phyloP scores from a whole-genome alignment of 2,113 vertebrate genomes.

The Melospiza georgiana region DNA sequence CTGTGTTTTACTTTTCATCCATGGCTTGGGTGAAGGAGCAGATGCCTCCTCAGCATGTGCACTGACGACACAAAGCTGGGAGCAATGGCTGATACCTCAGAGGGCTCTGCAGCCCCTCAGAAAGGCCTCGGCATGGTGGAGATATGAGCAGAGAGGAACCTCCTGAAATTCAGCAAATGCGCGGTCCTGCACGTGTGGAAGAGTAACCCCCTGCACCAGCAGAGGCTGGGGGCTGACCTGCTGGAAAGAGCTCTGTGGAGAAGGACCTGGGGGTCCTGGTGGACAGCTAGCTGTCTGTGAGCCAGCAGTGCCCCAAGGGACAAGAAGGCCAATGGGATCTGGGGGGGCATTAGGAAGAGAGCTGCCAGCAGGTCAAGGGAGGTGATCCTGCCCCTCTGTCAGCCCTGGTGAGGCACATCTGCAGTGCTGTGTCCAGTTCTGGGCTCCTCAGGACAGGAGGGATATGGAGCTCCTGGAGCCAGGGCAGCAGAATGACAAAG shows the following conservation, averaged over 20 bases:
- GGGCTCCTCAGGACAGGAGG: no score
- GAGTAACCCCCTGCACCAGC: not conserved
- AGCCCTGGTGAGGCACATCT: not conserved
- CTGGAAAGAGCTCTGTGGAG: not conserved
- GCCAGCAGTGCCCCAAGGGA: not conserved
- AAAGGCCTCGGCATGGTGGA: rapidly evolving
- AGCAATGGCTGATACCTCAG: rapidly evolving
- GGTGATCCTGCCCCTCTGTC: not conserved
- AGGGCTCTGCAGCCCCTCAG: not conserved
- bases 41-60: not conserved
- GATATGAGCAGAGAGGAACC: not conserved
- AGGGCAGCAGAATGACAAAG: no score
- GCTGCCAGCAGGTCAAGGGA: not conserved
- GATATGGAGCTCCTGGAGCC: no score
- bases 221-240: not conserved
- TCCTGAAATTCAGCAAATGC: not conserved
- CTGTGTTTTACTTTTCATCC: not conserved
- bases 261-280: not conserved
- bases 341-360: not conserved
- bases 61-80: not conserved
- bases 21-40: not conserved
- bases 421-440: no score
- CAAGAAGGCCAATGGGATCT: not conserved
- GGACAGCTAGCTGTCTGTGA: not conserved
- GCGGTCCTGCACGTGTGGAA: not conserved